Evolutionary conservation across 2,888 invertebrate genomes (phyloP).

Genomic region (Serrognathus titanus): DNA sequence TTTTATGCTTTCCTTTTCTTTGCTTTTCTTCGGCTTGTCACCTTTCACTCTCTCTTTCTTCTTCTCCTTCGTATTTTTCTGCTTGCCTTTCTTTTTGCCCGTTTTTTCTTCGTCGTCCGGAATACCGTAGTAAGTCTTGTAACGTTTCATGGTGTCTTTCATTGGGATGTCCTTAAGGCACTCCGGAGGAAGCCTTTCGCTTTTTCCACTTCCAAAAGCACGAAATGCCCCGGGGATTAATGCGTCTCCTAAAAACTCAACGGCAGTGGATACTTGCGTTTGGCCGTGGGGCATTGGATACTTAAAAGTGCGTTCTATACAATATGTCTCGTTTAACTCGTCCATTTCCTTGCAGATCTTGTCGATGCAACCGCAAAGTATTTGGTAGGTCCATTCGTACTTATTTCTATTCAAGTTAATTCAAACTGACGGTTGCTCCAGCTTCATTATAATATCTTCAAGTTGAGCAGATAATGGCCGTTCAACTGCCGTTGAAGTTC

Average conservation of each 20-base stretch:
- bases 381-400: constrained; percentile 21
- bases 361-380: constrained; percentile 23
- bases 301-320: neutral
- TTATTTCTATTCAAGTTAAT: constrained; percentile 26
- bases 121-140: constrained; percentile 9
- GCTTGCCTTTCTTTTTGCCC: constrained; percentile 5
- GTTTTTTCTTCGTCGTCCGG: constrained; percentile 1
- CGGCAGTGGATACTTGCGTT: constrained; percentile 20
- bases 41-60: constrained; percentile 1
- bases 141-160: constrained; percentile 5
- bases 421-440: constrained; percentile 27
- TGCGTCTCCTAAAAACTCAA: constrained; percentile 13
- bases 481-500: neutral
- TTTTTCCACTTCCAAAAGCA: neutral
- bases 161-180: constrained; percentile 20
- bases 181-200: constrained; percentile 3
- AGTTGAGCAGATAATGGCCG: constrained; percentile 3
- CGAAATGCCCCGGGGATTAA: constrained; percentile 19
- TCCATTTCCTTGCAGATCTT: constrained; percentile 23
- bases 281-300: constrained; percentile 1
- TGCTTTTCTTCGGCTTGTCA: constrained; percentile 3
- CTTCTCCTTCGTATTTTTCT: constrained; percentile 4
- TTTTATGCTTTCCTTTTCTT: constrained; percentile 15
- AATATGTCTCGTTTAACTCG: constrained; percentile 7
- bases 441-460: constrained; percentile 21